Percentiles rank a stretch among this genome's conserved stretches.
These are phyloP conservation scores for Lota lota DNA, from an alignment of 2,113 vertebrate genomes.

Conservation along the genomic window DNA sequence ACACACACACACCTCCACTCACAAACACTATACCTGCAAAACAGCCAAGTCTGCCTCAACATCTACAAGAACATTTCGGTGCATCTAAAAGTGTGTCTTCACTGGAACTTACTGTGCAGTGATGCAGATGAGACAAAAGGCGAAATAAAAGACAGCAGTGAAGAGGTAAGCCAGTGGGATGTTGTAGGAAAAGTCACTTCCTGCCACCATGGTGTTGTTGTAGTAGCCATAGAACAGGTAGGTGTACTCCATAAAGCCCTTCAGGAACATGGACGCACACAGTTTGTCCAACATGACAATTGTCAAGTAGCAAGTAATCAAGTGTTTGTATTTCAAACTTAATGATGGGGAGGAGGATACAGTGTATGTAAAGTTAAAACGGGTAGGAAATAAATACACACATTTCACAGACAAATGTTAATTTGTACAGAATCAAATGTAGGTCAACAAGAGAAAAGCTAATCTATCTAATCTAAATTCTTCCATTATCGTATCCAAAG, in stretches of 20 bases:
- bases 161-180: slow-evolving; percentile 80
- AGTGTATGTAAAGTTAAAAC: too few relatives aligned
- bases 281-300: neutral
- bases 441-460: neutral
- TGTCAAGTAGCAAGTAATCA: too few relatives aligned
- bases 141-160: slow-evolving; percentile 68
- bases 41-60: neutral
- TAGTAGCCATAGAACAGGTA: slow-evolving; percentile 88
- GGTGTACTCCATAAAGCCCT: slow-evolving; percentile 87
- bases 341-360: too few relatives aligned
- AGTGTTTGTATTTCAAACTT: too few relatives aligned
- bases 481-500: neutral
- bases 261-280: slow-evolving; percentile 4
- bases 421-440: neutral
- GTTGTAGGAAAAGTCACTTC: slow-evolving; percentile 68
- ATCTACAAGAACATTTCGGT: neutral
- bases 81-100: neutral
- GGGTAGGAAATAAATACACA: neutral
- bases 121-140: slow-evolving; percentile 79
- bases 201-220: slow-evolving; percentile 56
- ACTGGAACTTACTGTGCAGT: slow-evolving; percentile 72
- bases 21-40: neutral
- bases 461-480: neutral
- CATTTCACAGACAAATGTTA: neutral
- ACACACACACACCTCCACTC: neutral